A percentile compares a stretch with the other conserved stretches of the same genome.
phyloP scores from a whole-genome alignment of 1,140 invertebrate species.

The Rhopalosiphum padi region DNA sequence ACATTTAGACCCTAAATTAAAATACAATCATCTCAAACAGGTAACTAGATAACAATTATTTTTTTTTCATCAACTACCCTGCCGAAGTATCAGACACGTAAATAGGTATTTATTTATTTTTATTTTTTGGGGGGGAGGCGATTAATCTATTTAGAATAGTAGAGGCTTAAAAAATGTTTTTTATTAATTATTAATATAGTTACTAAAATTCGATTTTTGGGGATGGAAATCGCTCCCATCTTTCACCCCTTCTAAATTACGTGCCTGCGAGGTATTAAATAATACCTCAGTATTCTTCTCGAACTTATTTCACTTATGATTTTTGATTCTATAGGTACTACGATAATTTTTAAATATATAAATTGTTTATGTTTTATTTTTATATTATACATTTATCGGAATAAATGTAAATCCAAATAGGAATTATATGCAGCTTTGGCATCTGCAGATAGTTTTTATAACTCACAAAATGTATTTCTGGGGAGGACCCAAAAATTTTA shows the following conservation, averaged over 20 bases:
- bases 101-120: too few relatives aligned
- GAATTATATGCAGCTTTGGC: not conserved
- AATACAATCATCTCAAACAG: not conserved
- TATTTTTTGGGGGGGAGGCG: too few relatives aligned
- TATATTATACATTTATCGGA: not conserved
- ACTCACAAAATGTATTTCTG: slow-evolving; percentile 7
- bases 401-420: not conserved
- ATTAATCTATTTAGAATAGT: too few relatives aligned
- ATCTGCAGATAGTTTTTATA: not conserved
- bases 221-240: too few relatives aligned
- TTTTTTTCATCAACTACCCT: not conserved
- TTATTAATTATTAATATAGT: too few relatives aligned
- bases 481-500: not conserved
- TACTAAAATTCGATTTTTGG: too few relatives aligned
- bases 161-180: too few relatives aligned
- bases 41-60: not conserved
- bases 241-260: too few relatives aligned
- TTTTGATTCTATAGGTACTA: not conserved
- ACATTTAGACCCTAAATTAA: not conserved
- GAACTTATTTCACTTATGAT: not conserved
- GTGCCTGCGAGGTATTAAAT: not conserved
- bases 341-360: not conserved
- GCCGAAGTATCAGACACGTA: too few relatives aligned
- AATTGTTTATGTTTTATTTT: not conserved
- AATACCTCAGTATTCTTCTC: not conserved